These are phyloP conservation scores for Notechis scutatus DNA, from an alignment of 2,113 vertebrate genomes.

Conservation along the genomic window DNA sequence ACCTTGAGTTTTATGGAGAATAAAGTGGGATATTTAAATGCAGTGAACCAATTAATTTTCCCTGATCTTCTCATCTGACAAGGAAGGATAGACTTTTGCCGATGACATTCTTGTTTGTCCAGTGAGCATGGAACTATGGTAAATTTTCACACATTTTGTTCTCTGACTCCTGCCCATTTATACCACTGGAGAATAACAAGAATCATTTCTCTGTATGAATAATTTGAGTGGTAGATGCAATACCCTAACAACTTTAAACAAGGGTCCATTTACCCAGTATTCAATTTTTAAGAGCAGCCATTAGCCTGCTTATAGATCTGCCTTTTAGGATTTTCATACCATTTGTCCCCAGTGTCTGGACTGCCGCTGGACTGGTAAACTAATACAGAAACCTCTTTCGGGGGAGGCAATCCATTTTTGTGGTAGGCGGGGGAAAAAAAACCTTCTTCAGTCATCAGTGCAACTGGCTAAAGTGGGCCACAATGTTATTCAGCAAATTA, in stretches of 20 bases:
- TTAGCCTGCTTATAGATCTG: background rate
- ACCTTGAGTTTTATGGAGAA: background rate
- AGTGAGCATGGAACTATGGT: background rate
- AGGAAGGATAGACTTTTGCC: accelerated
- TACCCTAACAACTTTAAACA: background rate
- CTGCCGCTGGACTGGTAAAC: background rate
- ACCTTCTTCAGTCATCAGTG: conserved; percentile 39
- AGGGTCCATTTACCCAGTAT: background rate
- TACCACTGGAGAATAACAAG: conserved; percentile 44
- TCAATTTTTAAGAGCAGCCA: background rate
- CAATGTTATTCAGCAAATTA: conserved; percentile 74
- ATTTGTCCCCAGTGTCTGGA: background rate
- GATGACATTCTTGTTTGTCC: background rate
- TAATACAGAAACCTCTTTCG: background rate
- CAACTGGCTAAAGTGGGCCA: conserved; percentile 68
- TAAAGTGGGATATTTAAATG: background rate
- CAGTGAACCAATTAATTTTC: background rate
- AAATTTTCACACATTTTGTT: conserved; percentile 18
- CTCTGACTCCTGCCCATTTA: background rate
- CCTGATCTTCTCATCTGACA: background rate
- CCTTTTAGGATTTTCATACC: background rate
- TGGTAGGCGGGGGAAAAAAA: conserved; percentile 45
- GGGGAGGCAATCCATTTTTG: conserved; percentile 36
- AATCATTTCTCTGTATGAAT: conserved; percentile 45
- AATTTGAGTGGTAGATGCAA: background rate